These are phyloP conservation scores for Sebastolobus altivelis DNA, from an alignment of 2,797 vertebrate species.

Conservation along the genomic window DNA sequence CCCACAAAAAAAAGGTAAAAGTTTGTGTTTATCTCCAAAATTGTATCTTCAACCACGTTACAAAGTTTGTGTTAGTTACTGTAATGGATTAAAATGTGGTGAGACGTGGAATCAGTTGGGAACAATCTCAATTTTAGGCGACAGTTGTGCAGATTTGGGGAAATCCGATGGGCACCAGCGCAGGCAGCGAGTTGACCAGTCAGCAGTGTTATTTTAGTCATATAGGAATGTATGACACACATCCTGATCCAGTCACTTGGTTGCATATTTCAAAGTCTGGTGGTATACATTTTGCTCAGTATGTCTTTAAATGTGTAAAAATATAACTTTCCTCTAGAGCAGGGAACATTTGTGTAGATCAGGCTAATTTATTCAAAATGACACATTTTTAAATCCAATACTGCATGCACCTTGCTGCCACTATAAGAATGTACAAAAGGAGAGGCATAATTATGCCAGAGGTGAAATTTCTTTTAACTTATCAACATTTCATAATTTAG, in stretches of 20 bases:
- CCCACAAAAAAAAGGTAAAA: neutral
- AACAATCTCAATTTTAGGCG: neutral
- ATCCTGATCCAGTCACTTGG: neutral
- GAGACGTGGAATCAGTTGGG: neutral
- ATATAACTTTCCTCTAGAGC: neutral
- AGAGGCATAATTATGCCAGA: neutral
- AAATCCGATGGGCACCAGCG: neutral
- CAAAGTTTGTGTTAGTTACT: neutral
- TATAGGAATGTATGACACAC: constrained; percentile 24
- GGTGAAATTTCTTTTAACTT: neutral
- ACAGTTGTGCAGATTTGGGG: neutral
- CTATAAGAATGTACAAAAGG: neutral
- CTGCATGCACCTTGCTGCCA: neutral
- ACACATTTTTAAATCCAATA: neutral
- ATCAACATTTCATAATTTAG: neutral
- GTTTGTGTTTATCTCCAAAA: neutral
- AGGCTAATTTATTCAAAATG: neutral
- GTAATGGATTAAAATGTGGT: no score
- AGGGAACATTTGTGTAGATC: neutral
- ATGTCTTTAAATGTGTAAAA: neutral
- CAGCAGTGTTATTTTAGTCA: constrained; percentile 37
- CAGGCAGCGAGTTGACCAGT: constrained; percentile 12
- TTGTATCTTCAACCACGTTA: neutral
- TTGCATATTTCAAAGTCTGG: neutral
- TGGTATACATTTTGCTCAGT: neutral